A percentile compares a stretch with the other conserved stretches of the same genome.
phyloP scores from a whole-genome alignment of 2,113 vertebrate genomes.

The Motacilla tschutschensis region DNA sequence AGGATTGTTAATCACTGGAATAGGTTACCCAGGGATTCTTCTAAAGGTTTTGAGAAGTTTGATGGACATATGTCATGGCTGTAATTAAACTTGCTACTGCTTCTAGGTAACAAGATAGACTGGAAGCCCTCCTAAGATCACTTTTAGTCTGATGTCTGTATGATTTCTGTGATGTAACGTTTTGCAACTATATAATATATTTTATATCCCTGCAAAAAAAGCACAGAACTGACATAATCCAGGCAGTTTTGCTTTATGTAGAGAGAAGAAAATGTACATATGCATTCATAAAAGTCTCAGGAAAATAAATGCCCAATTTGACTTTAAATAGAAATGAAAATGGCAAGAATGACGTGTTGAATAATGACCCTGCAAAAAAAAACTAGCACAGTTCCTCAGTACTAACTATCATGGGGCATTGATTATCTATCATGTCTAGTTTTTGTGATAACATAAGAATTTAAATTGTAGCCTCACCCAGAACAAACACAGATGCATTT shows the following conservation, averaged over 20 bases:
- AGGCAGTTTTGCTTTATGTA: constrained; percentile 5
- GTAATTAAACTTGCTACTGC: neutral
- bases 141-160: neutral
- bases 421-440: constrained; percentile 83
- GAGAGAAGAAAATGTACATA: neutral
- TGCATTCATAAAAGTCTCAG: neutral
- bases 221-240: neutral
- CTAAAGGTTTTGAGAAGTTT: neutral
- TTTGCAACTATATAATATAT: neutral
- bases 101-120: neutral
- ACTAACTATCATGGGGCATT: constrained; percentile 81
- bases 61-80: neutral
- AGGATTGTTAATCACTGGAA: neutral
- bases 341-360: neutral
- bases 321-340: constrained; percentile 36
- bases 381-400: constrained; percentile 76
- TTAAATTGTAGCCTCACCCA: constrained; percentile 66
- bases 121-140: neutral
- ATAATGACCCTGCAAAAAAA: constrained; percentile 68
- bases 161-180: neutral
- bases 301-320: constrained; percentile 23
- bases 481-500: constrained; percentile 69
- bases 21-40: neutral
- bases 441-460: constrained; percentile 84
- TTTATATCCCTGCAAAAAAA: neutral